These are phyloP conservation scores for Ptychoptera contaminata DNA, from an alignment of 2,888 invertebrate species.

Conservation along the genomic window DNA sequence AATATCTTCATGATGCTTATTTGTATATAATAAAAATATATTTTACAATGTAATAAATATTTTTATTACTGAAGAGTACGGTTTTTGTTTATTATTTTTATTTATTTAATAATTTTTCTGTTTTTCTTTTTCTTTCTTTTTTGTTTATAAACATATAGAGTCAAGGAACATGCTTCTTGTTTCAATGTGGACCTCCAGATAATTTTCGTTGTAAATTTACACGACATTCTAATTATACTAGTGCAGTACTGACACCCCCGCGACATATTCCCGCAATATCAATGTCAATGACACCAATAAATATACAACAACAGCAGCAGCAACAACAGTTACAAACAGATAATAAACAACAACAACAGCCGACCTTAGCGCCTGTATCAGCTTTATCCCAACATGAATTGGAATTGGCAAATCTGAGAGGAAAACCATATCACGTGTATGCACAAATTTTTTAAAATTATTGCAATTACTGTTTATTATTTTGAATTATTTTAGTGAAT, in stretches of 20 bases:
- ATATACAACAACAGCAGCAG: slow-evolving; percentile 18
- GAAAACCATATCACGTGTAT: slow-evolving; percentile 44
- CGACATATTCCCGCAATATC: slow-evolving; percentile 23
- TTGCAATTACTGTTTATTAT: slow-evolving; percentile 6
- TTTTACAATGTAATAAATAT: too few species aligned
- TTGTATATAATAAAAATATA: too few species aligned
- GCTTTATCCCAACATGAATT: slow-evolving; percentile 28
- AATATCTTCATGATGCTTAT: too few species aligned
- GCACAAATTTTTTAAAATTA: slow-evolving; percentile 37
- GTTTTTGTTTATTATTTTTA: too few species aligned
- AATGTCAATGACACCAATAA: slow-evolving; percentile 4
- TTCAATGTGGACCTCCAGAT: slow-evolving; percentile 78
- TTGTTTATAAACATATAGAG: slow-evolving; percentile 40
- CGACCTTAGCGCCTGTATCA: slow-evolving; percentile 10
- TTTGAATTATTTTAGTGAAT: slow-evolving; percentile 3
- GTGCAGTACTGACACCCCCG: slow-evolving; percentile 62
- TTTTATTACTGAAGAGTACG: too few species aligned
- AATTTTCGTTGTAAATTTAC: slow-evolving; percentile 90
- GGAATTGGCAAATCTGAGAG: slow-evolving; percentile 33
- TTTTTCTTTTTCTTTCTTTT: too few species aligned
- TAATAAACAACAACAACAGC: slow-evolving; percentile 16
- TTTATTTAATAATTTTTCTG: too few species aligned
- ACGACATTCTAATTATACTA: slow-evolving; percentile 72
- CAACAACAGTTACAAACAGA: slow-evolving; percentile 1
- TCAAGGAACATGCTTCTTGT: slow-evolving; percentile 78